These are phyloP conservation scores for Manduca sexta DNA, from an alignment of 1,140 invertebrate genomes.

Conservation along the genomic window DNA sequence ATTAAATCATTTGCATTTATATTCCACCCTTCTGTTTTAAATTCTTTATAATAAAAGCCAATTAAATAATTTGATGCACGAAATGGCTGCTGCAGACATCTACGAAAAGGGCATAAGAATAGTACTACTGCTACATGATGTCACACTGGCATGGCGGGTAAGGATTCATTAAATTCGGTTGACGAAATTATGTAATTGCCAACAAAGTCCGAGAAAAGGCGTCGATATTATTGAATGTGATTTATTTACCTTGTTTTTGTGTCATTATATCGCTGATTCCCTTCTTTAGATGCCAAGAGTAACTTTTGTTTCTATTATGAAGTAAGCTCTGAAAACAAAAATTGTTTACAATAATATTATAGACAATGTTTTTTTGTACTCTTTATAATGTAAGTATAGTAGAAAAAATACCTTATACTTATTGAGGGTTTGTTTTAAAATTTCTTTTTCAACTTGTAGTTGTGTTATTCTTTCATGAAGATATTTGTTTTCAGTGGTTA, in stretches of 20 bases:
- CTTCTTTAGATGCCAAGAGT: constrained; percentile 42
- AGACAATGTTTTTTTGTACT: constrained; percentile 1
- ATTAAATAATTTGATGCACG: no score
- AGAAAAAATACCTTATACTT: constrained; percentile 79
- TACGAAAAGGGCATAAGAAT: no score
- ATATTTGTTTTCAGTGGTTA: constrained; percentile 89
- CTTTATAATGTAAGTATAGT: not conserved
- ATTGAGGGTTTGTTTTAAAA: constrained; percentile 79
- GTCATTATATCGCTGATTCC: constrained; percentile 59
- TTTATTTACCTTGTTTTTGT: constrained; percentile 52
- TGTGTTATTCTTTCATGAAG: constrained; percentile 87
- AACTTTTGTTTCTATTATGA: constrained; percentile 53
- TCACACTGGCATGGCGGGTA: no score
- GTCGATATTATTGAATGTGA: not conserved
- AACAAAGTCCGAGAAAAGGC: no score
- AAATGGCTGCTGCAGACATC: no score
- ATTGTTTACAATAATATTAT: not conserved
- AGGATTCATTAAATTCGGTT: no score
- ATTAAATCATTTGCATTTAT: no score
- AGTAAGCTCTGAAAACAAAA: constrained; percentile 44
- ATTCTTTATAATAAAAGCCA: no score
- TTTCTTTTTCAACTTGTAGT: constrained; percentile 84
- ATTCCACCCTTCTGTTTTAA: no score
- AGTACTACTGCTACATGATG: no score
- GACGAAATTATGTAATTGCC: no score